Base-by-base conservation (phyloP, 2,888 invertebrate species). In the Apamea monoglypha region DNA sequence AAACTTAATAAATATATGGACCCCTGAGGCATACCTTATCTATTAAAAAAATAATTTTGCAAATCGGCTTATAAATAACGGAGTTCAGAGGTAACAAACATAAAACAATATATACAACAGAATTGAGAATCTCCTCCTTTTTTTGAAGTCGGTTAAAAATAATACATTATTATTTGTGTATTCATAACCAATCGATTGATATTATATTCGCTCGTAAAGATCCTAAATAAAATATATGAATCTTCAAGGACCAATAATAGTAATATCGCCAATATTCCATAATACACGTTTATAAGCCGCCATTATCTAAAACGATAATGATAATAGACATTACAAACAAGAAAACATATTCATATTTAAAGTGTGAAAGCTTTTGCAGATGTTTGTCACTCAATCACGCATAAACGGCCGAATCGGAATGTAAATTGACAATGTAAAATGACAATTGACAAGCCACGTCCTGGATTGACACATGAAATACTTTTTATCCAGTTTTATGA, bases 121-220 rank as follows among this genome's bases (percentile, higher is more conserved):
- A n/a, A n/a, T n/a, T n/a, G n/a, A n/a, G n/a, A n/a, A n/a, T n/a
- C n/a, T n/a, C n/a, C n/a, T n/a, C n/a, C n/a, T n/a, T n/a, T n/a
- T n/a, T n/a, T n/a, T n/a, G n/a, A n/a, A n/a, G n/a, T n/a, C n/a
- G n/a, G n/a, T n/a, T 59, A n/a, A 12, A 59, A 12, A n/a, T 5
- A 59, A 59, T 59, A n/a, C n/a, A 67, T n/a, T 67, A 40, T n/a
- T n/a, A 40, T 47, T n/a, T n/a, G 36, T 36, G 71, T 74, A 70
- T n/a, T n/a, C 10, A 40, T n/a, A 36, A 70, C 8, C 47, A 70
- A 50, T n/a, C n/a, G 70, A 50, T 36, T 21, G 21, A 21, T 18
- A 36, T n/a, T n/a, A 36, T 36, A 71, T n/a, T n/a, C 4, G 63
- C 36, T 18, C 3, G 5, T 36, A 50, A 71, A 16, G 5, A 36